phyloP scores from a whole-genome alignment of 2,113 vertebrate species.

The Clarias macrocephalus region DNA sequence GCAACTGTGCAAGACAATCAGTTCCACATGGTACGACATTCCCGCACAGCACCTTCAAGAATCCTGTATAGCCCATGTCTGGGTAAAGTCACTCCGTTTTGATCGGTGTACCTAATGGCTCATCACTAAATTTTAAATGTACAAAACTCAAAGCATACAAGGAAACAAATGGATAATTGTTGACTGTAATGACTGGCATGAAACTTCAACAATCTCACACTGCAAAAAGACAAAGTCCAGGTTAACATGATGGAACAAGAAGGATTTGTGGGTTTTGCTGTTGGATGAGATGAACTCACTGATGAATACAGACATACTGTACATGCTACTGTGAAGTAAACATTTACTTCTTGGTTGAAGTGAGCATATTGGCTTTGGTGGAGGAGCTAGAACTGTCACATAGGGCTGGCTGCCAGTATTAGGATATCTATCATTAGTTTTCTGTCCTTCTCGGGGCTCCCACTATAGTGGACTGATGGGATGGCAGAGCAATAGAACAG shows the following conservation, averaged over 20 bases:
- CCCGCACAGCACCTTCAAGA: neutral
- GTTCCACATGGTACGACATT: conserved; percentile 17
- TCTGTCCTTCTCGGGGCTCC: neutral
- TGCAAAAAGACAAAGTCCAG: neutral
- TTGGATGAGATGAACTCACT: neutral
- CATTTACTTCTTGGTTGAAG: neutral
- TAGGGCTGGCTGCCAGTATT: too few species aligned
- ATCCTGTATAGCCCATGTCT: neutral
- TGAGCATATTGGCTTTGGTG: neutral
- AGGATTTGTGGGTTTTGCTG: neutral
- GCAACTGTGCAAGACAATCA: conserved; percentile 2
- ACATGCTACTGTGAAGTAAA: neutral
- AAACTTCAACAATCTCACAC: neutral
- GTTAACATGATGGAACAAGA: neutral
- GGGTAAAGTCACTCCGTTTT: neutral
- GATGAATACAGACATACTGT: neutral
- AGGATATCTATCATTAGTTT: neutral
- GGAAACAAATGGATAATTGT: neutral
- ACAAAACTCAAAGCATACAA: neutral
- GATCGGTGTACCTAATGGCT: too few species aligned
- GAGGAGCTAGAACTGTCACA: neutral
- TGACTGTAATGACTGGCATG: neutral
- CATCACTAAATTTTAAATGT: neutral
- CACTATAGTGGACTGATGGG: neutral
- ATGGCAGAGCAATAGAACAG: neutral